These are phyloP conservation scores for Pachliopta kotzebuea DNA, from an alignment of 2,888 invertebrate genomes.

Conservation along the genomic window DNA sequence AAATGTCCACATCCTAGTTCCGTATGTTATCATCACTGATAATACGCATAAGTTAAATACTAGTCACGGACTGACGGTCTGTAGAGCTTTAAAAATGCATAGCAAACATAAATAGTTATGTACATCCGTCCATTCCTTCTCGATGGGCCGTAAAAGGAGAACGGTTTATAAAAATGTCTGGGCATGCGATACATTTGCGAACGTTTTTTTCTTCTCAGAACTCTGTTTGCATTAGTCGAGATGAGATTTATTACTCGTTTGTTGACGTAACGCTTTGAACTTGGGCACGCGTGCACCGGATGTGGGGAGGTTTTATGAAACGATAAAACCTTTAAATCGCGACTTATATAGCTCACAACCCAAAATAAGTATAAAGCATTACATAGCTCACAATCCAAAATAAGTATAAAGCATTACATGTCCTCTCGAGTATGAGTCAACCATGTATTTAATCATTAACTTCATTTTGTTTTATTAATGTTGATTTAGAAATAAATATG, in stretches of 20 bases:
- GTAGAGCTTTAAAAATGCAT: no score
- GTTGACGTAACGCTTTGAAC: constrained; percentile 34
- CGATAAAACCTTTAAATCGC: constrained; percentile 24
- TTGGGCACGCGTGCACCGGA: constrained; percentile 38
- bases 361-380: constrained; percentile 3
- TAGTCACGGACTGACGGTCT: no score
- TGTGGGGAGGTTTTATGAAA: constrained; percentile 39
- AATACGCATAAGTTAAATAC: no score
- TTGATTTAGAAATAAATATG: no score
- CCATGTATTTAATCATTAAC: no score
- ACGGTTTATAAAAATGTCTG: constrained; percentile 56
- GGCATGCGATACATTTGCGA: constrained; percentile 47
- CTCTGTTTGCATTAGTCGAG: constrained; percentile 51
- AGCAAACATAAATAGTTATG: background rate
- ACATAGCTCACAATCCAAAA: background rate
- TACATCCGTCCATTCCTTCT: background rate
- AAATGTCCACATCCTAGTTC: no score
- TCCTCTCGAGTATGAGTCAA: no score
- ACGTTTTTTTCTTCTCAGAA: constrained; percentile 45
- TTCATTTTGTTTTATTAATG: no score
- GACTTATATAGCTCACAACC: constrained; percentile 15
- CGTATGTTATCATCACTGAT: no score
- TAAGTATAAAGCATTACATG: constrained; percentile 1
- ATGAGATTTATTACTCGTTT: constrained; percentile 53
- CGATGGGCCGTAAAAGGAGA: constrained; percentile 47